phyloP scores from a whole-genome alignment of 2,113 vertebrate species.

The Leptobrachium ailaonicum region DNA sequence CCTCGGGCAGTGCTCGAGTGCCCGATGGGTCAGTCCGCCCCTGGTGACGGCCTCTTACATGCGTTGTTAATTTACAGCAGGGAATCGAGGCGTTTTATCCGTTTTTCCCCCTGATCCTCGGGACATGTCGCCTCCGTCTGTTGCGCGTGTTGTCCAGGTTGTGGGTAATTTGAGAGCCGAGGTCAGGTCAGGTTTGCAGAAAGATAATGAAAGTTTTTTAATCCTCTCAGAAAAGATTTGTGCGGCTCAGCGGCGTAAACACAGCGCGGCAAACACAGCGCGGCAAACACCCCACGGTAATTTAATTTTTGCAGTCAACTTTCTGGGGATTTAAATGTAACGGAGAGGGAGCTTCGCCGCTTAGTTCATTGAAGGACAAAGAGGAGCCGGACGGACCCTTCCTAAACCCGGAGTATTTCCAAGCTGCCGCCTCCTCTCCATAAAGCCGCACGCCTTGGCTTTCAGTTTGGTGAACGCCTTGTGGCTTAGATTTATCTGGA shows the following conservation, averaged over 20 bases:
- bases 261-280: background rate
- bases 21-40: too few species aligned
- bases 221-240: constrained; percentile 78
- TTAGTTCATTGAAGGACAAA: background rate
- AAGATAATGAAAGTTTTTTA: constrained; percentile 81
- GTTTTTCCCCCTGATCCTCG: background rate
- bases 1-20: too few species aligned
- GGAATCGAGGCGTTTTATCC: background rate
- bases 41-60: too few species aligned
- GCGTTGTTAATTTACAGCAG: background rate
- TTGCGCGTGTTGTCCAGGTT: background rate
- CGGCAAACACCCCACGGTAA: too few species aligned
- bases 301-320: background rate
- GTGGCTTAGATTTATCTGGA: too few species aligned
- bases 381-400: background rate
- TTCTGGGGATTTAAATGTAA: background rate
- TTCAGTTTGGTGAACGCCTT: too few species aligned
- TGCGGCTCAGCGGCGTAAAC: constrained; percentile 63
- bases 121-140: background rate
- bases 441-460: too few species aligned
- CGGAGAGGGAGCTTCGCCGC: background rate
- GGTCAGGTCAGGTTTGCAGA: constrained; percentile 36
- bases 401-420: too few species aligned
- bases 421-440: too few species aligned
- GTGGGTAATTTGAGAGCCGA: background rate